Base-by-base conservation (phyloP, 2,113 vertebrate species). In the Salminus brasiliensis region DNA sequence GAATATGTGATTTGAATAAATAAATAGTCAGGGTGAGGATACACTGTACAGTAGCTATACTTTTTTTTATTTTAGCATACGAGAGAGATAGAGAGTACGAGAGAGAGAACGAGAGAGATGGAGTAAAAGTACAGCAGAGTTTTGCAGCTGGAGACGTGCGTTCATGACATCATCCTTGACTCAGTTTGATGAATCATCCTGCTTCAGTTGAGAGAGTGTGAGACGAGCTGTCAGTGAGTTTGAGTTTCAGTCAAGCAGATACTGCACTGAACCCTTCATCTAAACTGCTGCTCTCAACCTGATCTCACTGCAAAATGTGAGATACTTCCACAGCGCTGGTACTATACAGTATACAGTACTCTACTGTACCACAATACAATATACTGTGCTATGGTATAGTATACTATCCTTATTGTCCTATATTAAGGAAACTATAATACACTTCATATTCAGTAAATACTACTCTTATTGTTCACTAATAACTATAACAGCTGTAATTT, bases 1-100 rank as follows among this genome's bases (percentile, higher is more conserved):
- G 72, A 39, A 75, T 27, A 55, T 43, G 25, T 73, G 21, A 41
- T 62, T 47, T 62, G 62, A 66, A 32, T 23, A 52, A 32, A 21
- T 70, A 45, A 72, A 73, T 29, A 30, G 25, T 43, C 21, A 52
- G 36, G 66, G 60, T 25, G 47, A 7, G 43, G 30, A 32, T 39
- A 30, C n/a, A 65, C 36, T 12, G 52, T 59, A 18, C 52, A 47
- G 25, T 16, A 49, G 23, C 34, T 10, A 21, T 53, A 49, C 18
- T 18, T 49, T 43, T 43, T 5, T 53, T 49, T 1, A 4, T 21
- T 30, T 23, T 1, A 36, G 52, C 27, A 32, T 12, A 52, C 57
- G 18, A 65, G 29, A 63, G 45, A 30, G 47, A 32, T 21, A 49
- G 30, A 43, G 18, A 21, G 47, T 27, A 21, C 5, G 55, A 27